Base-by-base conservation (phyloP, 2,888 invertebrate species). In the Nysson spinosus region DNA sequence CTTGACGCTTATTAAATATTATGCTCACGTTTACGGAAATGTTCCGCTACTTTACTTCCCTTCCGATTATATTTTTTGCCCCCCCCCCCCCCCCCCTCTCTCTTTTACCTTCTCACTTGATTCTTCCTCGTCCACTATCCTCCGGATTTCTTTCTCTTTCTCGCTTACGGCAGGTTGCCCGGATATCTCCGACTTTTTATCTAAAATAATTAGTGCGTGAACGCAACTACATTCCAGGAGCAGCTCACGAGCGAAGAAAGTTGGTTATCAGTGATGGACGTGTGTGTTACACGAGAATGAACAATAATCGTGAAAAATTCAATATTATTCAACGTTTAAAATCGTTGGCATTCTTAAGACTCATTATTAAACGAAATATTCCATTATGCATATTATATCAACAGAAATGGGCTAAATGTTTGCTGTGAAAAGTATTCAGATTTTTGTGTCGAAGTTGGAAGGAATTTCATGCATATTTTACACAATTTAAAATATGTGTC, bases 151-250 rank as follows among this genome's bases (percentile, higher is more conserved):
- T 16, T 19, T 30, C 30, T 26, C 32, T 28, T 51, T 30, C 34
- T 32, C 42, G 28, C 32, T 35, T 17, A 19, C 51, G 30, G 24
- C 28, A 20, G 30, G 37, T 44, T 50, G 40, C 19, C 14, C 51
- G 35, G 37, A 42, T 74, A 74, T 74, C 75, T 64, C 51, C 37
- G 34, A 66, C 63, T 79, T 78, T 75, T 78, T 75, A 75, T 73
- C 72, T 60, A 66, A 73, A 75, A 73, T 73, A 79, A 80, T 78
- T 78, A 78, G 79, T 75, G 79, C 80, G 77, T 78, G 75, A 80
- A 79, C 70, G 47, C 64, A 66, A 51, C 69, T 72, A 74, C 76
- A 77, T 78, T 78, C 77, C 77, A 67, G 52, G 55, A 65, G 61
- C 63, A 49, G 55, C 61, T 63, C 32, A 28, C 32, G 47, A 49